These are phyloP conservation scores for Drosophila parthenogenetica DNA, from an alignment of 2,888 invertebrate species.

Conservation along the genomic window DNA sequence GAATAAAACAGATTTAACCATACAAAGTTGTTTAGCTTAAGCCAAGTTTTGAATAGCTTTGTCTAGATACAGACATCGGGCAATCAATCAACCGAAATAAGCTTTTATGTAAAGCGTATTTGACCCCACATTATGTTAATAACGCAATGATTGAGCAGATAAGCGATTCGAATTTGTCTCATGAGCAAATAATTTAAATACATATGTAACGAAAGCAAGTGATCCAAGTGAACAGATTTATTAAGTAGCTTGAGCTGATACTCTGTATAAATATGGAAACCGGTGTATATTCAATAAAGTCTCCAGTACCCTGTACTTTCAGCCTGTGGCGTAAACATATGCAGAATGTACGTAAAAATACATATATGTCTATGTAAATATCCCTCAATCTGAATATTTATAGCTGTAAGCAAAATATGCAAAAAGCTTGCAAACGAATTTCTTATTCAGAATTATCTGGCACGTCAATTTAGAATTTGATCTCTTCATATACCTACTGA, in stretches of 20 bases:
- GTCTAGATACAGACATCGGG: background rate
- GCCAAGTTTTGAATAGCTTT: background rate
- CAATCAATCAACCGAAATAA: conserved; percentile 1
- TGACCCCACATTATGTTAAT: background rate
- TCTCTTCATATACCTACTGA: too few relatives aligned
- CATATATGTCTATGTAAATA: too few relatives aligned
- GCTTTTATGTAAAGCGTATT: background rate
- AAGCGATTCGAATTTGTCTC: background rate
- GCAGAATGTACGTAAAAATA: too few relatives aligned
- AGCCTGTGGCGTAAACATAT: too few relatives aligned
- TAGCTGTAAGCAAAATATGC: too few relatives aligned
- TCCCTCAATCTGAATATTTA: too few relatives aligned
- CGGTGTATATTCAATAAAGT: background rate
- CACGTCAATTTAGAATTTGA: too few relatives aligned
- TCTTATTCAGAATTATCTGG: too few relatives aligned
- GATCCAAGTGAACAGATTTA: background rate
- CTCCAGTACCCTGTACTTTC: too few relatives aligned
- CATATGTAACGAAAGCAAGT: background rate
- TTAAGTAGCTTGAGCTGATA: background rate
- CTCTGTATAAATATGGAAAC: background rate
- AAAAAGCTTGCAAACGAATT: too few relatives aligned
- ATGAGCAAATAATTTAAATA: background rate
- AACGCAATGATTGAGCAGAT: background rate
- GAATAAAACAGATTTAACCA: background rate
- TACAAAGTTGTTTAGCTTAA: background rate